A percentile compares a stretch with the other conserved stretches of the same genome.
Evolutionary conservation across 92 coral and sea anemone genomes (phyloP).

Genomic region (Umimayanthus chanpuru): DNA sequence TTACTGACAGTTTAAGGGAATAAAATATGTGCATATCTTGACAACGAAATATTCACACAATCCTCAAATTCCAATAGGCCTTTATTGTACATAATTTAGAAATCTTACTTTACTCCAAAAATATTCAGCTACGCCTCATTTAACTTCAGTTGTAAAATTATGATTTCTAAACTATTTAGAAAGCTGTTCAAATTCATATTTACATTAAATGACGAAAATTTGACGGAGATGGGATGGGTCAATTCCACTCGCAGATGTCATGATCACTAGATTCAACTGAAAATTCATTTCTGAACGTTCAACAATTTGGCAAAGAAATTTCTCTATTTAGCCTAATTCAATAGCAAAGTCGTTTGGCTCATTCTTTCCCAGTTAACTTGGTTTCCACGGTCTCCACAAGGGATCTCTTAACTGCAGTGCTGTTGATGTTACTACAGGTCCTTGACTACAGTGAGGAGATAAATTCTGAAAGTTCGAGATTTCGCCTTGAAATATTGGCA

Average conservation of each 20-base stretch:
- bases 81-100: too few species aligned
- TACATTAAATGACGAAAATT: neutral
- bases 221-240: neutral
- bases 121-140: too few species aligned
- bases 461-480: conserved; percentile 7
- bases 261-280: neutral
- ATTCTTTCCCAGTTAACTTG: neutral
- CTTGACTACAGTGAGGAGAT: conserved; percentile 16
- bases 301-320: neutral
- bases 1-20: too few species aligned
- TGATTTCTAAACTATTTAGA: too few species aligned
- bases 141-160: too few species aligned
- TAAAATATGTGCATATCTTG: too few species aligned
- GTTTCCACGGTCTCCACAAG: conserved; percentile 31
- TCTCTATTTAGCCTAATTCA: neutral
- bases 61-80: too few species aligned
- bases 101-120: too few species aligned
- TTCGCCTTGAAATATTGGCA: conserved; percentile 22
- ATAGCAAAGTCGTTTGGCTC: neutral
- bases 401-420: conserved; percentile 16
- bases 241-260: neutral
- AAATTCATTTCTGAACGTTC: neutral
- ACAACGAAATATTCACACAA: too few species aligned
- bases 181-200: neutral
- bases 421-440: neutral